A percentile compares a stretch with the other conserved stretches of the same genome.
phyloP scores from a whole-genome alignment of 2,113 vertebrate species.

The Gadus macrocephalus region DNA sequence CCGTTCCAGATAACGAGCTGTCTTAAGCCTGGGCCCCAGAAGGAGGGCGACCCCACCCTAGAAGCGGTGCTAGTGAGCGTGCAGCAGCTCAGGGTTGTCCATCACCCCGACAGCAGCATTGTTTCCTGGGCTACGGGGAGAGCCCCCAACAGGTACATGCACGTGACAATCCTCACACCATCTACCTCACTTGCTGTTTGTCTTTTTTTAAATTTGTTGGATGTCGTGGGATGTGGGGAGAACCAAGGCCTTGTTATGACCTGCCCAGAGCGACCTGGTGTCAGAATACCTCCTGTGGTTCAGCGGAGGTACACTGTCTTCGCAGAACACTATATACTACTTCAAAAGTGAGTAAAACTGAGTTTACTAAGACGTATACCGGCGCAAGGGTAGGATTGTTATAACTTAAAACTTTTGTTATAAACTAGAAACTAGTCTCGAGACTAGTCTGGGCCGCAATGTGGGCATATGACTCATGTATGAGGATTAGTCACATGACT shows the following conservation, averaged over 20 bases:
- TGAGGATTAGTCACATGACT: no score
- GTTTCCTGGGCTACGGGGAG: conserved; percentile 51
- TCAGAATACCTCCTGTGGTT: no score
- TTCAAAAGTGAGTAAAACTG: no score
- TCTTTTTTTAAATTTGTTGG: conserved; percentile 20
- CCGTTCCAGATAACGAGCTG: conserved; percentile 1
- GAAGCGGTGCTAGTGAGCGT: conserved; percentile 17
- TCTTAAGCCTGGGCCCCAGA: conserved; percentile 7
- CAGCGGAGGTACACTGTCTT: background rate
- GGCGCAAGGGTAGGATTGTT: no score
- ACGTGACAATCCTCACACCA: conserved; percentile 31
- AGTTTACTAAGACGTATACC: no score
- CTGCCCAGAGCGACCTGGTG: conserved; percentile 2
- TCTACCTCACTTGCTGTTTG: conserved; percentile 48
- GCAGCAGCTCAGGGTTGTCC: conserved; percentile 39
- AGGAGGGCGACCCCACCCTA: background rate
- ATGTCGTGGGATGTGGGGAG: conserved; percentile 28
- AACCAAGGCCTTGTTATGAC: conserved; percentile 27
- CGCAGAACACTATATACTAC: no score
- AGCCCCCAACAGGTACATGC: conserved; percentile 35
- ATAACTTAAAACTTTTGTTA: no score
- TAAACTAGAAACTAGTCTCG: no score
- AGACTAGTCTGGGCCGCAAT: no score
- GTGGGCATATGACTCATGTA: no score
- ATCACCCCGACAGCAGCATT: conserved; percentile 64